Evolutionary conservation across 2,113 vertebrate genomes (phyloP).

Genomic region (Suncus etruscus): DNA sequence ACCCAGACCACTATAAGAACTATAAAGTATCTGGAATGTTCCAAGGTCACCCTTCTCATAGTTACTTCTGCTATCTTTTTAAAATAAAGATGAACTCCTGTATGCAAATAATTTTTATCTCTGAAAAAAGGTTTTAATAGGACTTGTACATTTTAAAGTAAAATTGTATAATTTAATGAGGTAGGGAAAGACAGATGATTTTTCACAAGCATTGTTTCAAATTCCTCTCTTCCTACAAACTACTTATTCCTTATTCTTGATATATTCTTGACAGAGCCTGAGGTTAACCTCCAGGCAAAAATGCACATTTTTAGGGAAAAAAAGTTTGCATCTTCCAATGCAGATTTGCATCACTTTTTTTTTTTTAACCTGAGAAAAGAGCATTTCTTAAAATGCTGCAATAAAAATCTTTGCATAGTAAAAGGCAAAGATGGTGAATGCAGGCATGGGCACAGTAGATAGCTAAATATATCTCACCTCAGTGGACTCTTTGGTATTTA

Average conservation of each 20-base stretch:
- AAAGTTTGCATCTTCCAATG: constrained; percentile 50
- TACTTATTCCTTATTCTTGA: constrained; percentile 58
- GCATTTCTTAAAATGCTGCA: constrained; percentile 50
- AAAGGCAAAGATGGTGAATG: constrained; percentile 42
- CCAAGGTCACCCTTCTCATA: constrained; percentile 36
- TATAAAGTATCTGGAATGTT: not conserved
- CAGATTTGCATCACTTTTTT: constrained; percentile 58
- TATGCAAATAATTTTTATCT: not conserved
- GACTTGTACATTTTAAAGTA: constrained; percentile 27
- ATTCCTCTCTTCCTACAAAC: constrained; percentile 41
- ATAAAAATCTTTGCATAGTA: constrained; percentile 57
- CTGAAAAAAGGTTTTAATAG: constrained; percentile 38
- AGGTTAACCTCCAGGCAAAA: constrained; percentile 70
- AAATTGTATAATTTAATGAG: constrained; percentile 56
- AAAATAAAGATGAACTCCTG: not conserved
- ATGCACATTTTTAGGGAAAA: constrained; percentile 57
- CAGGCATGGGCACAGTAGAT: not conserved
- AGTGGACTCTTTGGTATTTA: constrained; percentile 63
- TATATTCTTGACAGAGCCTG: constrained; percentile 65
- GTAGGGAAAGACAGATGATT: constrained; percentile 7
- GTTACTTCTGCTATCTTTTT: not conserved
- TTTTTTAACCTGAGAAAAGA: constrained; percentile 50
- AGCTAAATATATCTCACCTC: constrained; percentile 74
- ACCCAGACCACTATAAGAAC: not conserved
- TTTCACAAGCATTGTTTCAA: constrained; percentile 63